Percentiles rank a stretch among this genome's conserved stretches.
Conservation (phyloP, 2,113 vertebrate genomes). For the Lethenteron camtschaticum region DNA sequence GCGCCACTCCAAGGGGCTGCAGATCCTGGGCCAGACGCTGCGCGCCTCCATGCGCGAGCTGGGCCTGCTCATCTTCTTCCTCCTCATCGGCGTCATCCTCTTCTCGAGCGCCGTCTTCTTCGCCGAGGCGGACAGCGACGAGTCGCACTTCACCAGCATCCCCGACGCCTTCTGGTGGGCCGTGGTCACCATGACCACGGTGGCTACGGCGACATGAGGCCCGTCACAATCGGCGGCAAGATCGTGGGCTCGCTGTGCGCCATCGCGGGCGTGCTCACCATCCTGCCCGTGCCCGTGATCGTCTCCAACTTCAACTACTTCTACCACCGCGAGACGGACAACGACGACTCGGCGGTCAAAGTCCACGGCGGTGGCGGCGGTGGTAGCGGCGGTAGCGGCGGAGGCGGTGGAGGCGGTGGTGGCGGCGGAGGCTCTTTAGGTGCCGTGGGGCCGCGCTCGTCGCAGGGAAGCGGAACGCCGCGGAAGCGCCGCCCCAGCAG, state of each 20-base stretch:
- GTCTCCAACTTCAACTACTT: slow-evolving; percentile 88
- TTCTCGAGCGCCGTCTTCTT: slow-evolving; percentile 73
- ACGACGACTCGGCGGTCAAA: slow-evolving; percentile 23
- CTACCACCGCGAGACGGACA: slow-evolving; percentile 53
- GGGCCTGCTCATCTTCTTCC: slow-evolving; percentile 72
- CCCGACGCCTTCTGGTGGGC: slow-evolving; percentile 83
- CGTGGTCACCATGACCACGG: slow-evolving; percentile 71
- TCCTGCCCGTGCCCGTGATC: slow-evolving; percentile 65
- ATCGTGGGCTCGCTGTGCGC: slow-evolving; percentile 72
- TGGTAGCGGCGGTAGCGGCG: too few species aligned
- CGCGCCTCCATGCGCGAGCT: slow-evolving; percentile 63
- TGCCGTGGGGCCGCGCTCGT: too few species aligned
- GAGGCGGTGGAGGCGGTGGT: too few species aligned
- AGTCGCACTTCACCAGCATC: slow-evolving; percentile 58
- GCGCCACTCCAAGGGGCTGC: slow-evolving; percentile 60
- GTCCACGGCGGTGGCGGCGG: too few species aligned
- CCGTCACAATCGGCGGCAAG: slow-evolving; percentile 53
- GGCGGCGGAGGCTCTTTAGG: too few species aligned
- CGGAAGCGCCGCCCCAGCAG: too few species aligned
- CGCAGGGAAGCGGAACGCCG: too few species aligned
- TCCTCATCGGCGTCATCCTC: slow-evolving; percentile 69
- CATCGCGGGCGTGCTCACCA: slow-evolving; percentile 67
- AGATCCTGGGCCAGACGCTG: slow-evolving; percentile 68
- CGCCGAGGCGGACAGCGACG: slow-evolving; percentile 41
- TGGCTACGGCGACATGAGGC: slow-evolving; percentile 74